Base-by-base conservation (phyloP, 2,113 vertebrate species). In the Carassius carassius region DNA sequence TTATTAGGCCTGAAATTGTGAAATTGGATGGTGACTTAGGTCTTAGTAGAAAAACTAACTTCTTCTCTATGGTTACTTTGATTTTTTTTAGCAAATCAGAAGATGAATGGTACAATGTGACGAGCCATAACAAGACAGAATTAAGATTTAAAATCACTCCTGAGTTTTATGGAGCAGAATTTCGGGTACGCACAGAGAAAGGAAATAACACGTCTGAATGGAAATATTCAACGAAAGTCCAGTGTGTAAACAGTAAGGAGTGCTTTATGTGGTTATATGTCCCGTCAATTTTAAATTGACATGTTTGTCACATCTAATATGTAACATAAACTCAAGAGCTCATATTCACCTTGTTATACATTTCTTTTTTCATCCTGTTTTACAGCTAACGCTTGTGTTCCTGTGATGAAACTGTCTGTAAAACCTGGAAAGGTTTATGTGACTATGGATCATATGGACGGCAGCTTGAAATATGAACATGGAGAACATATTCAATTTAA, bases 171-270 rank as follows among this genome's bases (percentile, higher is more conserved):
- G 85, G 87, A 29, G 86, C 51, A 21, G 29, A 4, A 5, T 88
- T 88, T 47, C 77, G 87, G 8, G 78, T 86, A 17, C 82, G 72
- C 10, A 4, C 87, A n/a, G 78, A 88, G 37, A 78, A 12, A 23
- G 82, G 13, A 5, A 78, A 37, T 32, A 25, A 29, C 0, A 25
- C 56, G 1, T 86, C 87, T 3, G 41, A 7, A 23, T 88, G 87
- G 87, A 5, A 3, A 6, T 5, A 5, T 58, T 88, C 87, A 25
- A n/a, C 81, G 0, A 29, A 3, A 5, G 85, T 86, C 44, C 51
- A 84, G 14, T 88, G 87, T 77, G 13, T 29, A 56, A 67, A 88
- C 41, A 25, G 87, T 88, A 82, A 86, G 78, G 5, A 25, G 47
- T n/a, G 5, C 3, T 47, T 77, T 65, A 29, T 76, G 13, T 23